Evolutionary conservation across 2,113 vertebrate genomes (phyloP).

Genomic region (Desmodus rotundus): DNA sequence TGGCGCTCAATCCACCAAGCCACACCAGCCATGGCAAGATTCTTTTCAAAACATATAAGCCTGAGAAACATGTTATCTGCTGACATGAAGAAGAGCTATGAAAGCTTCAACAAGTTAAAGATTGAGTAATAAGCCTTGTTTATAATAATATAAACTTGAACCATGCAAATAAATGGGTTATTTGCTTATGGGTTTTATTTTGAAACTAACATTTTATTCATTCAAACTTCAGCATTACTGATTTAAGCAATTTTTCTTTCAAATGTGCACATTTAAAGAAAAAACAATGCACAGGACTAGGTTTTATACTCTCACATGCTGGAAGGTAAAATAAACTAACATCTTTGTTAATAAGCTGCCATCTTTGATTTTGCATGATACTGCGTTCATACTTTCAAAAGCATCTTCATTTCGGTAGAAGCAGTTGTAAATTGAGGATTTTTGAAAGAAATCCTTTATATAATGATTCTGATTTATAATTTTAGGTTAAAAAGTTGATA

Average conservation of each 20-base stretch:
- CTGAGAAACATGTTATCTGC: background rate
- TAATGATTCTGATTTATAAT: background rate
- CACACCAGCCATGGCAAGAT: background rate
- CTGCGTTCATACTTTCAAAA: background rate
- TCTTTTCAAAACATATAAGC: background rate
- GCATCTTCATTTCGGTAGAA: background rate
- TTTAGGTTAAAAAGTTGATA: background rate
- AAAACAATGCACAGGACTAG: background rate
- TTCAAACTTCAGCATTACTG: background rate
- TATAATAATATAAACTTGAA: background rate
- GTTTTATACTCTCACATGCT: background rate
- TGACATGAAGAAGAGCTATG: background rate
- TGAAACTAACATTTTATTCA: slow-evolving; percentile 20
- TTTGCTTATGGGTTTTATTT: slow-evolving; percentile 27
- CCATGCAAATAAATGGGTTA: background rate
- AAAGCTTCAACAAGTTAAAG: background rate
- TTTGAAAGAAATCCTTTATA: background rate
- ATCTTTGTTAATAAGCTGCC: background rate
- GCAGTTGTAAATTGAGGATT: background rate
- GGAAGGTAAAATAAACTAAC: background rate
- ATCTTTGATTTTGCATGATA: background rate
- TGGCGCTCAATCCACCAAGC: too few species aligned
- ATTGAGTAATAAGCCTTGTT: background rate
- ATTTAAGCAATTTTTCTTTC: background rate
- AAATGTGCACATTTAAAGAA: background rate